Evolutionary conservation across 2,113 vertebrate genomes (phyloP).

Genomic region (Euleptes europaea): DNA sequence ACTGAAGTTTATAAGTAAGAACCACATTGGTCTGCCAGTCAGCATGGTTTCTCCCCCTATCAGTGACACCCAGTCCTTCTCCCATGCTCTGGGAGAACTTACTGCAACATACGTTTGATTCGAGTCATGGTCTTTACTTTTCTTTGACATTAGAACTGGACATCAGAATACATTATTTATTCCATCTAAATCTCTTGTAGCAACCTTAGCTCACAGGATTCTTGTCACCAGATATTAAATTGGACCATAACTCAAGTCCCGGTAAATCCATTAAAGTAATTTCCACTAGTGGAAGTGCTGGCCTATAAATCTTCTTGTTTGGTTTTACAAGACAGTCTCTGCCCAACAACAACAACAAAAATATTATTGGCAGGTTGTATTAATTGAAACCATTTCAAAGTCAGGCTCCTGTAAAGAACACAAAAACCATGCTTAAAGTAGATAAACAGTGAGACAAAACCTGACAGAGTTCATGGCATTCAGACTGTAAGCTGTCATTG

Average conservation of each 20-base stretch:
- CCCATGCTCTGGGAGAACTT: too few relatives aligned
- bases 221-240: slow-evolving; percentile 3
- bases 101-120: background rate
- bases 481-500: background rate
- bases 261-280: slow-evolving; percentile 6
- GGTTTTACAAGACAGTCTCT: background rate
- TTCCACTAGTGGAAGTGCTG: background rate
- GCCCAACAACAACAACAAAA: background rate
- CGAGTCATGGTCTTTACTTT: background rate
- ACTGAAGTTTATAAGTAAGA: too few relatives aligned
- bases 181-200: background rate
- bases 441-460: background rate
- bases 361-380: background rate
- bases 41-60: background rate
- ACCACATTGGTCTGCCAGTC: background rate
- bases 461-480: background rate
- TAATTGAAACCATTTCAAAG: background rate
- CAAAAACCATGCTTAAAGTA: background rate
- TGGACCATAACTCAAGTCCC: background rate
- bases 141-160: background rate
- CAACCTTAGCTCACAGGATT: background rate
- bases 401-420: background rate
- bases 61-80: background rate
- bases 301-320: slow-evolving; percentile 1
- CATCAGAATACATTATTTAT: background rate